phyloP scores from a whole-genome alignment of 2,113 vertebrate species.

The Rhadina sibilatrix region DNA sequence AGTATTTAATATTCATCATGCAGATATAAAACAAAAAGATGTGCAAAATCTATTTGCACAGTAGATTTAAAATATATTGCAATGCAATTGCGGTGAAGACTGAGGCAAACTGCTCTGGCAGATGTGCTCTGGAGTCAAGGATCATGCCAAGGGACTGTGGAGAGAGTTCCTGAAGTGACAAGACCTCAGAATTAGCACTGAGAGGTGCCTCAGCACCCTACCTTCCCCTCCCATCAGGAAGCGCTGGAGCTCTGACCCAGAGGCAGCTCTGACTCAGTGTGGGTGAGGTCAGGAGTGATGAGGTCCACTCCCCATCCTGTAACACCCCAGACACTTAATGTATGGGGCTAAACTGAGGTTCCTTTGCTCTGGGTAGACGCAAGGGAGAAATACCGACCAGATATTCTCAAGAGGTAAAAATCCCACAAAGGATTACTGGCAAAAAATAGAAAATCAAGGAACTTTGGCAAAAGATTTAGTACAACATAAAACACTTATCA shows the following conservation, averaged over 20 bases:
- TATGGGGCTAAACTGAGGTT: not conserved
- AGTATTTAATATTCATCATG: not conserved
- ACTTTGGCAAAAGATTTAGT: no score
- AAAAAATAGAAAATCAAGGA: not conserved
- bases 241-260: not conserved
- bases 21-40: not conserved
- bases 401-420: not conserved
- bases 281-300: not conserved
- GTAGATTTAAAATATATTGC: not conserved
- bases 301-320: not conserved
- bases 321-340: not conserved
- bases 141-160: not conserved
- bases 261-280: not conserved
- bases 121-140: not conserved
- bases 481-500: not conserved
- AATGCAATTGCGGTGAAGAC: not conserved
- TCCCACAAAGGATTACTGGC: not conserved
- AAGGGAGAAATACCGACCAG: not conserved
- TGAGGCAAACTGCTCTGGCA: not conserved
- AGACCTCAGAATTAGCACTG: not conserved
- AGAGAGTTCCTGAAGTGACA: not conserved
- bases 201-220: not conserved
- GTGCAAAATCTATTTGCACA: not conserved
- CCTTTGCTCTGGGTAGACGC: not conserved
- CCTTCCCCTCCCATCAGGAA: not conserved